A percentile compares a stretch with the other conserved stretches of the same genome.
These are phyloP conservation scores for Pristis pectinata DNA, from an alignment of 2,797 vertebrate species.

Conservation along the genomic window DNA sequence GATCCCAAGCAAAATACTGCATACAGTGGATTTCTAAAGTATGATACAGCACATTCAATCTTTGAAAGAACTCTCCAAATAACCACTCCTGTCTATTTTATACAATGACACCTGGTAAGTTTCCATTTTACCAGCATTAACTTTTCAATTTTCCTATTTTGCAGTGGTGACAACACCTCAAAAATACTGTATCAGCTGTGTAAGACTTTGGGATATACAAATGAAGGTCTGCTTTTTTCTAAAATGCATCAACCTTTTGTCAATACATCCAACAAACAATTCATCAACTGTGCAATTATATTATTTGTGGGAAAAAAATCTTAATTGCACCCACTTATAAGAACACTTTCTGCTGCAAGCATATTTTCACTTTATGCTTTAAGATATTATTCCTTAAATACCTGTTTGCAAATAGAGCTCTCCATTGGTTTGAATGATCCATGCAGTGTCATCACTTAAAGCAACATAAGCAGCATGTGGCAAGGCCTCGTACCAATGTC, in stretches of 20 bases:
- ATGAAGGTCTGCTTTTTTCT: neutral
- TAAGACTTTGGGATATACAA: neutral
- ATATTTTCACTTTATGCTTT: neutral
- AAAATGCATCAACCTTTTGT: neutral
- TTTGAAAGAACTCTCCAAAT: neutral
- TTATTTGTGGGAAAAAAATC: neutral
- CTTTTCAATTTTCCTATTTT: neutral
- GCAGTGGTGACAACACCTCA: neutral
- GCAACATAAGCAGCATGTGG: conserved; percentile 79
- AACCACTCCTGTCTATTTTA: neutral
- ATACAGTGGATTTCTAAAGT: neutral
- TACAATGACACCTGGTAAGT: neutral
- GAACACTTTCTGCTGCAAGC: neutral
- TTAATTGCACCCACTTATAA: neutral
- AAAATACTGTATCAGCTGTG: neutral
- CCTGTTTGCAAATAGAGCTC: conserved; percentile 93
- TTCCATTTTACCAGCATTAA: neutral
- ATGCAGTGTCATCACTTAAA: conserved; percentile 84
- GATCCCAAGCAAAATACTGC: neutral
- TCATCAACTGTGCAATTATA: neutral
- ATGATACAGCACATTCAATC: neutral
- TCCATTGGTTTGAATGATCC: conserved; percentile 89
- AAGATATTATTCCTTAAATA: conserved; percentile 45
- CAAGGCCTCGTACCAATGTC: conserved; percentile 94
- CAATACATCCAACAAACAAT: neutral